These are phyloP conservation scores for Spinus pinus DNA, from an alignment of 2,797 vertebrate species.

Conservation along the genomic window DNA sequence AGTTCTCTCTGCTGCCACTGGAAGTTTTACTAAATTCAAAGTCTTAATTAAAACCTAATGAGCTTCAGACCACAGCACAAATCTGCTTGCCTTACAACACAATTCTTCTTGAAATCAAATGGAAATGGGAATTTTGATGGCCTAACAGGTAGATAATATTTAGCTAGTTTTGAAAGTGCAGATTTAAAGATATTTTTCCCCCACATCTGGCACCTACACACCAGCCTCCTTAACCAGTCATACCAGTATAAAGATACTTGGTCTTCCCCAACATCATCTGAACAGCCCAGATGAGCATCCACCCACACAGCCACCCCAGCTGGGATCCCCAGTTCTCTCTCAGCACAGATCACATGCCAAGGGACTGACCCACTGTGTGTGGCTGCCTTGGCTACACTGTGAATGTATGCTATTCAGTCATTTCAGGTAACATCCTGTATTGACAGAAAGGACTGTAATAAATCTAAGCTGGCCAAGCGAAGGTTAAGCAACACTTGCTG, in stretches of 20 bases:
- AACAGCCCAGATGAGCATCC: neutral
- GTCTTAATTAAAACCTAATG: neutral
- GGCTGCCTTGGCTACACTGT: neutral
- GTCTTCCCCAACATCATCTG: neutral
- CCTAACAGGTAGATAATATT: neutral
- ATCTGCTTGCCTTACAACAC: neutral
- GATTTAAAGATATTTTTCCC: neutral
- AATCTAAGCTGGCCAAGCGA: neutral
- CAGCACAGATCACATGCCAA: neutral
- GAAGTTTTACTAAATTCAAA: neutral
- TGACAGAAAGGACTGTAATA: neutral
- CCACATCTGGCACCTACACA: neutral
- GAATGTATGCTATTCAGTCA: neutral
- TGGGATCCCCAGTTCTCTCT: neutral
- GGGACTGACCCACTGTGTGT: neutral
- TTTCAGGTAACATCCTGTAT: neutral
- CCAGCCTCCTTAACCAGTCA: neutral
- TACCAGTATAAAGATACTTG: neutral
- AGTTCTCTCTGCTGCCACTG: neutral
- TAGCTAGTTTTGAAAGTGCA: neutral
- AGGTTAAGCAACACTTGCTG: neutral
- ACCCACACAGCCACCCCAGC: neutral
- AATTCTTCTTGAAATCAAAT: neutral
- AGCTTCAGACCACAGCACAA: neutral
- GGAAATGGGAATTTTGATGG: neutral